These are phyloP conservation scores for Entomyzon cyanotis DNA, from an alignment of 2,113 vertebrate species.

Conservation along the genomic window DNA sequence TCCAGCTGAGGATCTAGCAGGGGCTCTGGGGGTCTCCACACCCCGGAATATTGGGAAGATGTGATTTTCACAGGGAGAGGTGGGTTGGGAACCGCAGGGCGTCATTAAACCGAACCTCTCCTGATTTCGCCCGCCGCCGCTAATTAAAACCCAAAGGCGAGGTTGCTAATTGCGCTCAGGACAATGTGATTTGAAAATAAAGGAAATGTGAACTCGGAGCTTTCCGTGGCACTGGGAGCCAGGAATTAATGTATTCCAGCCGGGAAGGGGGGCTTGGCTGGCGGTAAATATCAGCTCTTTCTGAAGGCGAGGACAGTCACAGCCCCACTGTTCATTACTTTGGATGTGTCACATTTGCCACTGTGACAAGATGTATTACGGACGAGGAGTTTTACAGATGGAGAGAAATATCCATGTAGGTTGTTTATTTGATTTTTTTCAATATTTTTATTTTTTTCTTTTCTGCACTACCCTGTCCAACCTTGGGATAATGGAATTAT, in stretches of 20 bases:
- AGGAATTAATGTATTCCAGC: constrained; percentile 18
- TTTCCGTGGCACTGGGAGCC: background rate
- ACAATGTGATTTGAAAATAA: background rate
- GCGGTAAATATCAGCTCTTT: constrained; percentile 50
- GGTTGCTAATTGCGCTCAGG: background rate
- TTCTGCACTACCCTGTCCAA: constrained; percentile 63
- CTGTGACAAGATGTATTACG: constrained; percentile 74
- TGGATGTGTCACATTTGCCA: constrained; percentile 77
- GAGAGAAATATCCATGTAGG: constrained; percentile 64
- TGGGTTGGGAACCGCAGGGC: rapidly evolving
- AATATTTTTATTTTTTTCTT: background rate
- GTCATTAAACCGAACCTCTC: background rate
- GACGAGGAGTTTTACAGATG: constrained; percentile 66
- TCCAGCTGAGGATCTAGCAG: rapidly evolving
- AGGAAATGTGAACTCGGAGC: background rate
- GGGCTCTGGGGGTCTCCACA: rapidly evolving
- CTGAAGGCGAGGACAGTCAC: constrained; percentile 20
- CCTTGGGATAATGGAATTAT: constrained; percentile 81
- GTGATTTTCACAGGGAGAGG: background rate
- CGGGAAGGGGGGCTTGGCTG: background rate
- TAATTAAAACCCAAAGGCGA: background rate
- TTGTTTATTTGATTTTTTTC: constrained; percentile 74
- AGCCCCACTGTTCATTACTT: constrained; percentile 71
- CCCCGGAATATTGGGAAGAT: rapidly evolving
- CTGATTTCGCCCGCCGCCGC: background rate